Percentiles rank a stretch among this genome's conserved stretches.
Conservation (phyloP, 2,888 invertebrate species). For the Rhagium mordax region DNA sequence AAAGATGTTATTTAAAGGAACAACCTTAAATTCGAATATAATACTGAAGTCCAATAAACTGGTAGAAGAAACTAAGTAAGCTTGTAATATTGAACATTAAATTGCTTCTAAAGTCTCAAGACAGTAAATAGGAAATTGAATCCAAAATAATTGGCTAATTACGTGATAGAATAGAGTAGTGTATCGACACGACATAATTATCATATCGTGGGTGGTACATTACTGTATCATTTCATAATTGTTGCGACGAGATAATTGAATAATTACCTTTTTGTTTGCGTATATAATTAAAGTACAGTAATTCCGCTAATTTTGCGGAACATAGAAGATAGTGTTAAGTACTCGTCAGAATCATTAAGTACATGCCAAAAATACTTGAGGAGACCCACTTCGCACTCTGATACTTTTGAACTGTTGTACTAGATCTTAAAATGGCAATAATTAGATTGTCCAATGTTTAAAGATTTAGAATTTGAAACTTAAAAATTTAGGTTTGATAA, state of each 20-base stretch:
- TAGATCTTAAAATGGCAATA: no score
- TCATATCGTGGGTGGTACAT: background rate
- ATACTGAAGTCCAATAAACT: no score
- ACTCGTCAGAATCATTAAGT: background rate
- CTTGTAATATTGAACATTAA: no score
- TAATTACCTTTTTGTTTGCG: background rate
- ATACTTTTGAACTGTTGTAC: background rate
- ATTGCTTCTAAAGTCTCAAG: no score
- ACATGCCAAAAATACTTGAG: background rate
- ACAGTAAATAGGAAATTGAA: no score
- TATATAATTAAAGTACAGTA: background rate
- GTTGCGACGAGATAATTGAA: background rate
- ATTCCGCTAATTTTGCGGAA: background rate
- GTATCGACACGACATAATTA: background rate
- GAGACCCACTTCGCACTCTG: background rate
- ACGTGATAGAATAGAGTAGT: background rate
- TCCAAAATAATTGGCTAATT: no score
- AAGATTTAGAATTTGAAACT: no score
- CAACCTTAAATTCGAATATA: no score
- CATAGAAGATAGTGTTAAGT: background rate
- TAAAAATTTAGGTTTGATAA: no score
- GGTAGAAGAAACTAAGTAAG: no score
- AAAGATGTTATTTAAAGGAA: no score
- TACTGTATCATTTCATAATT: background rate
- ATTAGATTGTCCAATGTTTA: no score